Evolutionary conservation across 1,140 invertebrate species (phyloP).

Genomic region (Spodoptera litura): DNA sequence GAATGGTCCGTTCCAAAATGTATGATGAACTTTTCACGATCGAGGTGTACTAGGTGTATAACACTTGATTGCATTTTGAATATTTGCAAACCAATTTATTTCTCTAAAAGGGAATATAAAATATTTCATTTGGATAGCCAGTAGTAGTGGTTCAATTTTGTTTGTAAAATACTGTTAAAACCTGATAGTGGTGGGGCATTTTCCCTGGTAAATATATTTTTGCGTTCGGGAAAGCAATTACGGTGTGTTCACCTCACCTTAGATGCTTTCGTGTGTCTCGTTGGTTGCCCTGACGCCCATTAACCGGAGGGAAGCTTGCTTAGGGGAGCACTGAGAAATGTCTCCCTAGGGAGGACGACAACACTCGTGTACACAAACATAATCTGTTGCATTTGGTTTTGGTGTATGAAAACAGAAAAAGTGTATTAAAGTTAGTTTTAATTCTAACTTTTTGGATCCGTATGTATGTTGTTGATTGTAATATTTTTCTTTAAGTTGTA

Average conservation of each 20-base stretch:
- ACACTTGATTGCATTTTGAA: conserved; percentile 26
- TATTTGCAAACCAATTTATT: conserved; percentile 12
- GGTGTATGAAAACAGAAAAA: too few relatives aligned
- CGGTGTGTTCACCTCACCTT: conserved; percentile 66
- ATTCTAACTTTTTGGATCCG: too few relatives aligned
- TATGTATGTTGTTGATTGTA: too few relatives aligned
- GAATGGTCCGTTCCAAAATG: conserved; percentile 44
- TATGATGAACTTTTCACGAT: conserved; percentile 43
- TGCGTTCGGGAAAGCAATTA: conserved; percentile 50
- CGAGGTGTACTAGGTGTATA: background rate
- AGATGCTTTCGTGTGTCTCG: conserved; percentile 58
- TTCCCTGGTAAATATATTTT: conserved; percentile 22
- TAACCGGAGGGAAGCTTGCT: conserved; percentile 52
- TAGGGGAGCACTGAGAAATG: conserved; percentile 57
- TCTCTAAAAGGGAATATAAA: conserved; percentile 19
- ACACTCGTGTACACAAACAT: background rate
- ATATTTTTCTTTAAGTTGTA: too few relatives aligned
- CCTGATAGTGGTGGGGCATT: background rate
- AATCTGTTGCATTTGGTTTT: conserved; percentile 41
- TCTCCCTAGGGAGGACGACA: conserved; percentile 53
- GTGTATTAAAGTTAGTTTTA: too few relatives aligned
- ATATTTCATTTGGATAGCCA: conserved; percentile 24
- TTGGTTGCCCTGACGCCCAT: conserved; percentile 50
- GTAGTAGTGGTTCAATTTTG: background rate
- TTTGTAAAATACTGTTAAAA: background rate